Base-by-base conservation (phyloP, 2,113 vertebrate genomes). In the Meriones unguiculatus region DNA sequence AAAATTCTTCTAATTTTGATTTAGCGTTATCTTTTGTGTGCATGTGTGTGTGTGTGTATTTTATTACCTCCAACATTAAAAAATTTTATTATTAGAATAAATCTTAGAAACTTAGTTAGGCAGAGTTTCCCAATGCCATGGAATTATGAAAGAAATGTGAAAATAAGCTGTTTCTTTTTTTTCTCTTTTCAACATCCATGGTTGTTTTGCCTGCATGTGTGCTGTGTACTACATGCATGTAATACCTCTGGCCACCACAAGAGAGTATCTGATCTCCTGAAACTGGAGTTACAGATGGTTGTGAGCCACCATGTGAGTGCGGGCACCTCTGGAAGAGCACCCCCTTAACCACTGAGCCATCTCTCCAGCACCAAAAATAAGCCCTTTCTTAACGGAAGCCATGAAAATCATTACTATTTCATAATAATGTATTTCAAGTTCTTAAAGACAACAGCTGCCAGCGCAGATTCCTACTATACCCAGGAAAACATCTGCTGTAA, bases 11-110 rank as follows among this genome's bases (percentile, higher is more conserved):
- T 24, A 38, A 10, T 38, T 57, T 88, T 88, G 28, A 52, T 93
- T 87, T 86, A 46, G 7, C 78, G 4, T 87, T 96, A 64, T 30
- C 5, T 90, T 72, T 41, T 41, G 41, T 41, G 41, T 41, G 41
- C 4, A 4, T 41, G 41, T 46, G 46, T 46, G 46, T 46, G 46
- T 46, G 46, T 46, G 46, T 46, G 46, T 46, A 5, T 92, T 50
- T 22, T 82, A 72, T 24, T 92, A 24, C 62, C 14, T 28, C 7
- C 89, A 62, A 7, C 69, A 57, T 89, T 94, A 93, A 80, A 65
- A 85, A 95, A 95, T 72, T 95, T 95, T 92, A 77, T 70, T 41
- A 50, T 46, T 75, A 75, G 28, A 95, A 81, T 22, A n/a, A 96
- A 84, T 76, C 38, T 18, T 89, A 73, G 38, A 91, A 25, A 90